Conservation (phyloP, 1,140 invertebrate genomes). For the Trichomalopsis sarcophagae region DNA sequence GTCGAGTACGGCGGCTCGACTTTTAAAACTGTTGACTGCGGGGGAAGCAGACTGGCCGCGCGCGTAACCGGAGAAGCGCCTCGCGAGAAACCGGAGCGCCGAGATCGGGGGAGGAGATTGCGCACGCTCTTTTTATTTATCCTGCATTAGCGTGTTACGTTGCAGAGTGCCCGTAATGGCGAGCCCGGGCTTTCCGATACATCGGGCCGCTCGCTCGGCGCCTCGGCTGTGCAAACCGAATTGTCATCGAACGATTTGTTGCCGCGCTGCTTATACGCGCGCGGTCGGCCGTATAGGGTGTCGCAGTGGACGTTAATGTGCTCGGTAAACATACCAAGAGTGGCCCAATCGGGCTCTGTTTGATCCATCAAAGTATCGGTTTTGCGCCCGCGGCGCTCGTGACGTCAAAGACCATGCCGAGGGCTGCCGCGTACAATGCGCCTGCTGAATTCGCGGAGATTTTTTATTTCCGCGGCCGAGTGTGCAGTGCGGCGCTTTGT, state of each 20-base stretch:
- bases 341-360: not conserved
- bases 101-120: not conserved
- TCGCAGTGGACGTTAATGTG: constrained; percentile 14
- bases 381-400: not conserved
- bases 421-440: no score
- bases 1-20: not conserved
- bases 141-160: constrained; percentile 40
- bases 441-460: not conserved
- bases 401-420: not conserved
- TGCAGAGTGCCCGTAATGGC: constrained; percentile 3
- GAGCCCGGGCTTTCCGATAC: not conserved
- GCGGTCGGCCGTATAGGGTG: not conserved
- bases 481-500: not conserved
- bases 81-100: not conserved
- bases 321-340: constrained; percentile 5
- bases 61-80: constrained; percentile 32
- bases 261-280: not conserved
- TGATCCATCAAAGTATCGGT: constrained; percentile 44
- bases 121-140: constrained; percentile 33
- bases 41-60: not conserved
- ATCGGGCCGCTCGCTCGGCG: not conserved
- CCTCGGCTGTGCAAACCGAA: not conserved
- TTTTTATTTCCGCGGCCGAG: not conserved
- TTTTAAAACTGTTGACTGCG: constrained; percentile 24
- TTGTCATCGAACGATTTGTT: constrained; percentile 37